Percentiles rank a stretch among this genome's conserved stretches.
These are phyloP conservation scores for Panagrolaimus sp. DNA, from an alignment of 1,140 invertebrate species.

Conservation along the genomic window DNA sequence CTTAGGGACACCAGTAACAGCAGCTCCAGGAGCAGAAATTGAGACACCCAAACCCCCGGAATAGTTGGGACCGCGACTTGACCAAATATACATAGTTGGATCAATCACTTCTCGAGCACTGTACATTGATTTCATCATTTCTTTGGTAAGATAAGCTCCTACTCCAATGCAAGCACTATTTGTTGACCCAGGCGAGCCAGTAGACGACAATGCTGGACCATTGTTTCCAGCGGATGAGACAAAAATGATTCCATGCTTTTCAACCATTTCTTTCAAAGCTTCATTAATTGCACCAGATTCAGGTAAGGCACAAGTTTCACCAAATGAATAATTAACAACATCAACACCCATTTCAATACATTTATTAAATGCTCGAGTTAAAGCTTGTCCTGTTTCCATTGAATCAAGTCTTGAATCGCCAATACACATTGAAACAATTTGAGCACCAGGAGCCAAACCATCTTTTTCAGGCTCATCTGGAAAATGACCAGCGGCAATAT, in stretches of 20 bases:
- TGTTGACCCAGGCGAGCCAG: slow-evolving; percentile 83
- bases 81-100: slow-evolving; percentile 86
- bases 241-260: slow-evolving; percentile 85
- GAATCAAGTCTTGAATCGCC: slow-evolving; percentile 77
- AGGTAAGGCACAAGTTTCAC: slow-evolving; percentile 83
- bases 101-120: slow-evolving; percentile 76
- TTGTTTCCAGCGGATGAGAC: slow-evolving; percentile 86
- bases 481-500: slow-evolving; percentile 85
- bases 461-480: slow-evolving; percentile 80
- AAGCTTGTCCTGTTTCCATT: neutral
- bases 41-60: slow-evolving; percentile 76
- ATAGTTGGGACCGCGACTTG: slow-evolving; percentile 71
- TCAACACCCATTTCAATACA: slow-evolving; percentile 66
- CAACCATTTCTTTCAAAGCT: slow-evolving; percentile 79
- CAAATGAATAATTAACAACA: slow-evolving; percentile 96
- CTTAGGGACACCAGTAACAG: slow-evolving; percentile 86
- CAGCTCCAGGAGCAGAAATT: slow-evolving; percentile 88
- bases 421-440: slow-evolving; percentile 84
- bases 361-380: slow-evolving; percentile 71
- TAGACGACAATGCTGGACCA: slow-evolving; percentile 83
- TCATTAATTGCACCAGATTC: slow-evolving; percentile 79
- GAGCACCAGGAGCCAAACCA: slow-evolving; percentile 88
- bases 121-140: slow-evolving; percentile 94
- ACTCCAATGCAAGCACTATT: slow-evolving; percentile 81
- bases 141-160: slow-evolving; percentile 89